Base-by-base conservation (phyloP, 1,140 invertebrate genomes). In the Rhopalosiphum padi region DNA sequence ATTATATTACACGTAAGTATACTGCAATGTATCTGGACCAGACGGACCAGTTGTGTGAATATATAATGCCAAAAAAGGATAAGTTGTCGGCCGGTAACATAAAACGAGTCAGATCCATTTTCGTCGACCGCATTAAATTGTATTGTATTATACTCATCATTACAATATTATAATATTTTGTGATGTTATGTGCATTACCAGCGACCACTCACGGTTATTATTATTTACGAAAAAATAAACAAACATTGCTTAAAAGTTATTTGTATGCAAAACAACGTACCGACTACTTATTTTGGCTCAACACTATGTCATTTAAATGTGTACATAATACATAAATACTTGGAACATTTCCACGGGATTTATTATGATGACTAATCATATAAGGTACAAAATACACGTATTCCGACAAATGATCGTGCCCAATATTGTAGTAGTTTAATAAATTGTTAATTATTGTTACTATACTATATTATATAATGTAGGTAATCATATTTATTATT, bases 31-130 rank as follows among this genome's bases (percentile, higher is more conserved):
- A 68, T 68, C 60, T 68, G 11, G 60, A 68, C 60, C 15, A n/a
- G 60, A n/a, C 15, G 60, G 60, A 68, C 60, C 60, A n/a, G 60
- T 68, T n/a, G 60, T 68, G 30, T n/a, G 60, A n/a, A 68, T 68
- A 18, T 68, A 77, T 77, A 77, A 77, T n/a, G 30, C 60, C n/a
- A 35, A 77, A 77, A 77, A 77, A 77, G 60, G 60, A 77, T 77
- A 77, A 15, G 30, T 77, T 77, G n/a, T 77, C 30, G 8, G 30
- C 30, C n/a, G 60, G 30, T 15, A 77, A 77, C 30, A n/a, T 77
- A 77, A 77, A 77, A 77, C n/a, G 60, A 77, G 60, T n/a, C n/a
- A 77, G 30, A 77, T 77, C 60, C n/a, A 77, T 77, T n/a, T 77
- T n/a, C n/a, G 4, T 18, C 60, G 60, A 77, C 15, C 60, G n/a